Conservation (phyloP, 2,888 invertebrate genomes). For the Synergus laeviventris region DNA sequence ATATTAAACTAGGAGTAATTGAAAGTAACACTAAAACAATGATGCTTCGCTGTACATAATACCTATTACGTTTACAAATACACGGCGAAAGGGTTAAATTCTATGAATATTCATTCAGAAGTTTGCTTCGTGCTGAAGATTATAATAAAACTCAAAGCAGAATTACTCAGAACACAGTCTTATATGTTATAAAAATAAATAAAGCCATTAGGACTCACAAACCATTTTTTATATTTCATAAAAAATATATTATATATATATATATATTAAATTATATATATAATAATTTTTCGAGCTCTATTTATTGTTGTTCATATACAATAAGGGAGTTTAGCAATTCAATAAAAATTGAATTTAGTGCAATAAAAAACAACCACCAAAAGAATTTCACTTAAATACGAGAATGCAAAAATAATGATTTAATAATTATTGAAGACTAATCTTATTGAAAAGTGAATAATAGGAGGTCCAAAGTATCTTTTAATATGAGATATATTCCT, state of each 20-base stretch:
- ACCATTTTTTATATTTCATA: background rate
- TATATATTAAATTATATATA: no score
- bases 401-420: background rate
- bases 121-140: background rate
- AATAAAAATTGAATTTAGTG: background rate
- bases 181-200: background rate
- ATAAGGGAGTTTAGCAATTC: background rate
- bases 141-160: background rate
- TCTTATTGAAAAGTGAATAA: no score
- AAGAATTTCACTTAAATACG: background rate
- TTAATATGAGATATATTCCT: background rate
- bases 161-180: background rate
- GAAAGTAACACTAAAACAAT: background rate
- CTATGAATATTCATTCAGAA: conserved; percentile 14
- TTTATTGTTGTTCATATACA: background rate
- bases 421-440: background rate
- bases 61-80: conserved; percentile 1
- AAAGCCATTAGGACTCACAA: background rate
- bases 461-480: background rate
- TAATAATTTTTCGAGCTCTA: no score
- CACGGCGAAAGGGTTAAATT: background rate
- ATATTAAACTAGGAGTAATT: background rate
- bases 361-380: background rate
- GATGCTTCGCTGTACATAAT: background rate
- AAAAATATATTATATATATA: no score